Percentiles rank a stretch among this genome's conserved stretches.
phyloP scores from a whole-genome alignment of 2,113 vertebrate species.

The Perca flavescens region DNA sequence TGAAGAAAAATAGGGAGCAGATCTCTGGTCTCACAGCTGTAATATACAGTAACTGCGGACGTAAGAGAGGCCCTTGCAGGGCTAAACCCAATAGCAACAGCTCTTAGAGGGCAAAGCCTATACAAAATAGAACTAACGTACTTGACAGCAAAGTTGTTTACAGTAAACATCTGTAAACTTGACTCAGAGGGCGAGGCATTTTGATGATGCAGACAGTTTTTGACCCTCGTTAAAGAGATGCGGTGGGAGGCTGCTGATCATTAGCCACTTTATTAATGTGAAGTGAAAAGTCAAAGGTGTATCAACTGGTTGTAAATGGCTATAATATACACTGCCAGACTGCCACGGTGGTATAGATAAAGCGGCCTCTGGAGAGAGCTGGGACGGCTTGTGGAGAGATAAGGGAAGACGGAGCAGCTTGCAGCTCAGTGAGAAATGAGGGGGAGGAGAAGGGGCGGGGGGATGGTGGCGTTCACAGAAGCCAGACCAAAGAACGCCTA shows the following conservation, averaged over 20 bases:
- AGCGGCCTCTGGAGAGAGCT: constrained; percentile 55
- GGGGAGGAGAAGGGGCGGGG: neutral
- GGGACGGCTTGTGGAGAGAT: constrained; percentile 18
- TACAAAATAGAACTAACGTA: neutral
- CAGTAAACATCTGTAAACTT: constrained; percentile 30
- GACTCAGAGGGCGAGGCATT: neutral
- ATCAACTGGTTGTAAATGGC: constrained; percentile 66
- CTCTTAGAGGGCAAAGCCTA: no score
- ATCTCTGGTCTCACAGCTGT: no score
- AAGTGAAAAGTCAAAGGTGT: constrained; percentile 68
- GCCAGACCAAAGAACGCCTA: constrained; percentile 30
- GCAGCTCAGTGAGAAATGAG: constrained; percentile 29
- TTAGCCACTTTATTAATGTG: constrained; percentile 64
- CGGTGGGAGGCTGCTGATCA: constrained; percentile 48
- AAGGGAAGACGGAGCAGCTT: constrained; percentile 47
- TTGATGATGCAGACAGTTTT: constrained; percentile 42
- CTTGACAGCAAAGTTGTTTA: constrained; percentile 8
- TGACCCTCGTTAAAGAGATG: constrained; percentile 35
- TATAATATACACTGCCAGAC: constrained; percentile 55
- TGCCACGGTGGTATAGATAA: constrained; percentile 62
- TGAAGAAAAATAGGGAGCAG: no score
- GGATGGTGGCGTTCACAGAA: constrained; percentile 39
- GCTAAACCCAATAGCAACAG: no score
- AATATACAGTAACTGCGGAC: no score
- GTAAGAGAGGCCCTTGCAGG: no score